These are phyloP conservation scores for Scaptomyza tumidula DNA, from an alignment of 2,888 invertebrate genomes.

Conservation along the genomic window DNA sequence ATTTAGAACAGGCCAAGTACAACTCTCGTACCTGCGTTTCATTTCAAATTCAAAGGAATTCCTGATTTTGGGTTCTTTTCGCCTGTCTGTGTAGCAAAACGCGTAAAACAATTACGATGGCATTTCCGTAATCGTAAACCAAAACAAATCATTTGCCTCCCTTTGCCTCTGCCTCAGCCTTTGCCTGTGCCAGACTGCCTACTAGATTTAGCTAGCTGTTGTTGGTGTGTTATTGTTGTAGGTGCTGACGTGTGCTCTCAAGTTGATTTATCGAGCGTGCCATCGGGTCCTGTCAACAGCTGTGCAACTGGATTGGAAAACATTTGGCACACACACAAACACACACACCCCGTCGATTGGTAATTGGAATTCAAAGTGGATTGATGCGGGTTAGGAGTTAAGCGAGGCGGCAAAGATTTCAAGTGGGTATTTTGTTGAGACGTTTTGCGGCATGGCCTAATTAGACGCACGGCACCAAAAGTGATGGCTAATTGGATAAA, in stretches of 20 bases:
- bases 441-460: slow-evolving; percentile 35
- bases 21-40: slow-evolving; percentile 24
- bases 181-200: slow-evolving; percentile 4
- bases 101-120: slow-evolving; percentile 65
- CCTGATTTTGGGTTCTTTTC: slow-evolving; percentile 6
- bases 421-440: slow-evolving; percentile 27
- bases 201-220: neutral
- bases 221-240: slow-evolving; percentile 28
- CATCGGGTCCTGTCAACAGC: slow-evolving; percentile 46
- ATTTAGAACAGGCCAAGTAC: slow-evolving; percentile 32
- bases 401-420: slow-evolving; percentile 4
- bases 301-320: slow-evolving; percentile 44
- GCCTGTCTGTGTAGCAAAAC: slow-evolving; percentile 19
- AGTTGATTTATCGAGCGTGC: slow-evolving; percentile 63
- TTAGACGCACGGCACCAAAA: slow-evolving; percentile 44
- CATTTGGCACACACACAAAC: slow-evolving; percentile 25
- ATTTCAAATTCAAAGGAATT: slow-evolving; percentile 39
- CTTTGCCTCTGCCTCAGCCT: neutral
- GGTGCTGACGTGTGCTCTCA: slow-evolving; percentile 26
- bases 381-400: neutral
- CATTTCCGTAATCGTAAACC: slow-evolving; percentile 55
- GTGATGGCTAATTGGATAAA: slow-evolving; percentile 63
- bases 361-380: slow-evolving; percentile 28
- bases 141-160: slow-evolving; percentile 57
- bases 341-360: slow-evolving; percentile 40